Evolutionary conservation across 2,888 invertebrate species (phyloP), one percentile per base, ranked within the genome.

Genomic region (Agrochola lychnidis): DNA sequence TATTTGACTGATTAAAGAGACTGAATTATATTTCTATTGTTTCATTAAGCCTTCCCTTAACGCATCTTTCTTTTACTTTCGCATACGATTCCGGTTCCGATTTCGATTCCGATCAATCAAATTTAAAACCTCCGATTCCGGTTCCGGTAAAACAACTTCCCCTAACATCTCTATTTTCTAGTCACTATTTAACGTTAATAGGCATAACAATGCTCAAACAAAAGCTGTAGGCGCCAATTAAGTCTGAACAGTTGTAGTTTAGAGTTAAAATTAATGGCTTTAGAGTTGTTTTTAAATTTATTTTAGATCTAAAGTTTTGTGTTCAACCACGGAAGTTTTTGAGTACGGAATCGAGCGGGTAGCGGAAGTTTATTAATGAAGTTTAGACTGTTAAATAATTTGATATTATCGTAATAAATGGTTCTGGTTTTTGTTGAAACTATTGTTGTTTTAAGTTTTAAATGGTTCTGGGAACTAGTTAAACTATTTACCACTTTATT

Each of bases 241-340:
- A 69, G 59, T 40, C 62, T 19, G 72, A 86, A 81, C 73, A 73
- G 76, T 72, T 78, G 76, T 81, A 81, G 87, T 84, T 87, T 77
- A 56, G n/a, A 83, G 71, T 78, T 85, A 1, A 73, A 80, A 85
- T 76, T 64, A 85, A 80, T 75, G 78, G 51, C 59, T 73, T 69
- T 68, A 40, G 56, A 82, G 82, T 87, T 78, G 82, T 86, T 89
- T 88, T 87, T 40, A 83, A 87, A 88, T 87, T 84, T 89, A 89
- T 89, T 82, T 86, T 75, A 84, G 78, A 68, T 77, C 45, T n/a
- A 62, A 83, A 89, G 77, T 89, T 88, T 79, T 74, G 51, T 82
- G 78, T 83, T 74, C 56, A 61, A 84, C 78, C 70, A 69, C 74
- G 40, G 53, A 81, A 84, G 56, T 88, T 88, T 72, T 59, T 4